phyloP scores from a whole-genome alignment of 2,113 vertebrate genomes.

The Rhadina sibilatrix region DNA sequence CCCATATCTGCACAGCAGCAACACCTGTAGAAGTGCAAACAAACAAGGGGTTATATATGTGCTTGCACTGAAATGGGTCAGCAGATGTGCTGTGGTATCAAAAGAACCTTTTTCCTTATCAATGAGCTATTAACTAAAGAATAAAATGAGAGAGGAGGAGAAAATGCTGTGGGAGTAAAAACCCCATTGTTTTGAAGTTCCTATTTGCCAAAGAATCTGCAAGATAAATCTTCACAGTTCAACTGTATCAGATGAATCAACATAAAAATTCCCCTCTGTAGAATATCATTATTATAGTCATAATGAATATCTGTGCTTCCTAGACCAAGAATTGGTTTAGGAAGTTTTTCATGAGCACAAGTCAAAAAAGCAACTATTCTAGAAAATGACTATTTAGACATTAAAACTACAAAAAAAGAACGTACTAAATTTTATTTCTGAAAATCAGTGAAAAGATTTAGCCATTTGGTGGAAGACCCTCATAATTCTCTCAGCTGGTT shows the following conservation, averaged over 20 bases:
- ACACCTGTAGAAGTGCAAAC: slow-evolving; percentile 39
- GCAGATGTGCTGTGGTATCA: not conserved
- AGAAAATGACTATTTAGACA: not conserved
- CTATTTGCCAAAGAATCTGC: not conserved
- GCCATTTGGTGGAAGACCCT: not conserved
- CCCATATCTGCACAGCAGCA: slow-evolving; percentile 28
- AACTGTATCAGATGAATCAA: not conserved
- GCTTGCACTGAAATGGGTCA: not conserved
- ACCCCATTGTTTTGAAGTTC: not conserved
- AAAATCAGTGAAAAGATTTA: not conserved
- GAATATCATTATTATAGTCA: not conserved
- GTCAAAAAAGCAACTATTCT: not conserved
- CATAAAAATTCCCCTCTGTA: not conserved
- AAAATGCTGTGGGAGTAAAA: not conserved
- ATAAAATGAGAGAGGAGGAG: not conserved
- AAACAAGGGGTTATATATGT: slow-evolving; percentile 21
- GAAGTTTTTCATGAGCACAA: not conserved
- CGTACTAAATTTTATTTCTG: not conserved
- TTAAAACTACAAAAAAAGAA: not conserved
- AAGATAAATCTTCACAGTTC: not conserved
- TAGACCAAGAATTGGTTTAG: not conserved
- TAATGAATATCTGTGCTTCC: not conserved
- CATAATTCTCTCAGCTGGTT: not conserved
- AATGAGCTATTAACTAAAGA: not conserved
- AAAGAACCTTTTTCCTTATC: not conserved